Evolutionary conservation across 2,888 invertebrate species (phyloP), one percentile per base, ranked within the genome.

Genomic region (Slavum lentiscoides): DNA sequence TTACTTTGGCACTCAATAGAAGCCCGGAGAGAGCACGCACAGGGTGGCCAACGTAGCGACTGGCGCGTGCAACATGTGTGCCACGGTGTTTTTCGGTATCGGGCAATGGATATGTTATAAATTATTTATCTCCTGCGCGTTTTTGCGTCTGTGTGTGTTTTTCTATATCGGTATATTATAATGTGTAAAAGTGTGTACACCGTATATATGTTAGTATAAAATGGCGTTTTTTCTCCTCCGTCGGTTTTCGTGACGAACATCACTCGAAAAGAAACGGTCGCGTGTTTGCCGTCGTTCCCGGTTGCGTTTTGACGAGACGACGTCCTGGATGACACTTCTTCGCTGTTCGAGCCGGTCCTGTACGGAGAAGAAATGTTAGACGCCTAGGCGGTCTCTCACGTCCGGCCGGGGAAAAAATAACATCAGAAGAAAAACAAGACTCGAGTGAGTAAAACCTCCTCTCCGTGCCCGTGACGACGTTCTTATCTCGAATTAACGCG

Each of bases 51-150:
- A 80, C 58, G 15, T n/a, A 23, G n/a, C 80, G 43, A 8, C 23
- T 8, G 39, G 1, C 61, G 55, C 49, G 80, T 64, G 80, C 80
- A 80, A 80, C 80, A 80, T 80, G 80, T 80, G 80, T 80, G 80
- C 72, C 72, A 64, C 80, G 64, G 64, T 19, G 58, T 23, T 37
- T 55, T 68, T 49, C 59, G 59, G 37, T 39, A 15, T 61, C 61
- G 23, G 30, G 30, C 30, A 30, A 30, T 4, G 30, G 23, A 2
- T 21, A 59, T 72, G 15, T 74, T 64, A 53, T 64, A 62, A 49
- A 49, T 74, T 74, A 74, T 80, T 62, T 75, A 67, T 70, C 77
- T 70, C 49, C 2, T 19, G 39, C 13, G 77, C 37, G 69, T 43
- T 43, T 21, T 21, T 66, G 66, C 21, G 13, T 67, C 37, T 67